Conservation (phyloP, 2,113 vertebrate genomes). For the Rhagologus leucostigma region DNA sequence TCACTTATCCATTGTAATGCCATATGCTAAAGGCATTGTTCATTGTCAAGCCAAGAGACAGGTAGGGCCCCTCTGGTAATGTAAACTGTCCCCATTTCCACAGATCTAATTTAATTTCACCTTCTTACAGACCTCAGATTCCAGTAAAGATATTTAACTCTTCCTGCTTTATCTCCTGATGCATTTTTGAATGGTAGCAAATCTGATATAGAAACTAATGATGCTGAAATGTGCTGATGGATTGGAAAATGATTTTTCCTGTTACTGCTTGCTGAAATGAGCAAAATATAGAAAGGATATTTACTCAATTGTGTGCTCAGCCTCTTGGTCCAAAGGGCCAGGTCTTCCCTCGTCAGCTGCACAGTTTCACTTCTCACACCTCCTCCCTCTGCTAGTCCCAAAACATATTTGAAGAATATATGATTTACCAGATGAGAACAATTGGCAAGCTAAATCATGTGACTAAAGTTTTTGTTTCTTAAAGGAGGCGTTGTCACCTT, state of each 20-base stretch:
- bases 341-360: neutral
- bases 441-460: constrained; percentile 26
- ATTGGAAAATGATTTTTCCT: constrained; percentile 70
- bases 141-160: constrained; percentile 71
- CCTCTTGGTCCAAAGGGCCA: neutral
- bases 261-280: constrained; percentile 48
- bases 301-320: constrained; percentile 26
- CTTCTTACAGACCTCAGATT: constrained; percentile 69
- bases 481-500: constrained; percentile 53
- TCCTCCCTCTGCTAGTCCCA: neutral
- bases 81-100: constrained; percentile 69
- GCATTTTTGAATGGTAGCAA: constrained; percentile 72
- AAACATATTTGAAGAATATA: constrained; percentile 11
- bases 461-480: constrained; percentile 50
- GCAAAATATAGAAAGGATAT: constrained; percentile 20
- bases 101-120: constrained; percentile 71
- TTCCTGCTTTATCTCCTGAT: constrained; percentile 70
- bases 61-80: constrained; percentile 72
- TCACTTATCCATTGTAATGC: constrained; percentile 74
- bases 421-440: constrained; percentile 49
- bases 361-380: constrained; percentile 38
- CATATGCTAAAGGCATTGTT: constrained; percentile 73
- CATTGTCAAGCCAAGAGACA: constrained; percentile 73
- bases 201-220: constrained; percentile 75
- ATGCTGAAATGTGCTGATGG: constrained; percentile 72